A percentile compares a stretch with the other conserved stretches of the same genome.
phyloP scores from a whole-genome alignment of 2,888 invertebrate genomes.

The Argyra leucocephala region DNA sequence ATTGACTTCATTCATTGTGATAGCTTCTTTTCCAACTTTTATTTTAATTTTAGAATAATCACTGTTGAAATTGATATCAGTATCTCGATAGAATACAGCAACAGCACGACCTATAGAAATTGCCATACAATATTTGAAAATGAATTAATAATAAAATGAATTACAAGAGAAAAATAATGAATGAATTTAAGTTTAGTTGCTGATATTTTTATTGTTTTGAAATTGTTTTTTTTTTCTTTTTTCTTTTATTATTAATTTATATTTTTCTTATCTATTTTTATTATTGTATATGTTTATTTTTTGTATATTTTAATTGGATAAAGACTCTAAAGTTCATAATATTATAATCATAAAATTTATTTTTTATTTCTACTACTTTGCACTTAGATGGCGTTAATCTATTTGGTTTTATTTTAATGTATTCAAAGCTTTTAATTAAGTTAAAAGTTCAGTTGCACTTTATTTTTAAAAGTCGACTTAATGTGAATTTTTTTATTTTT shows the following conservation, averaged over 20 bases:
- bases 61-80: neutral
- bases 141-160: too few relatives aligned
- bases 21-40: neutral
- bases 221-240: neutral
- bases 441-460: conserved; percentile 3
- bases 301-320: neutral
- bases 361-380: neutral
- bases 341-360: neutral
- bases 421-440: neutral
- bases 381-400: neutral
- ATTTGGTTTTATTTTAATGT: neutral
- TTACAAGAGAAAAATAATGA: too few relatives aligned
- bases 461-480: neutral
- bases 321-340: neutral
- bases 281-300: too few relatives aligned
- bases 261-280: too few relatives aligned
- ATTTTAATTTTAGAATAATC: neutral
- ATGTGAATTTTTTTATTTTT: too few relatives aligned
- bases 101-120: conserved; percentile 30
- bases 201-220: too few relatives aligned
- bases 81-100: conserved; percentile 27
- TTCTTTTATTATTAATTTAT: neutral
- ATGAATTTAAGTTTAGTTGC: too few relatives aligned
- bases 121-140: conserved; percentile 28
- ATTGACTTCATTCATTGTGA: neutral